phyloP scores from a whole-genome alignment of 2,797 vertebrate genomes.

The Rachycentron canadum region DNA sequence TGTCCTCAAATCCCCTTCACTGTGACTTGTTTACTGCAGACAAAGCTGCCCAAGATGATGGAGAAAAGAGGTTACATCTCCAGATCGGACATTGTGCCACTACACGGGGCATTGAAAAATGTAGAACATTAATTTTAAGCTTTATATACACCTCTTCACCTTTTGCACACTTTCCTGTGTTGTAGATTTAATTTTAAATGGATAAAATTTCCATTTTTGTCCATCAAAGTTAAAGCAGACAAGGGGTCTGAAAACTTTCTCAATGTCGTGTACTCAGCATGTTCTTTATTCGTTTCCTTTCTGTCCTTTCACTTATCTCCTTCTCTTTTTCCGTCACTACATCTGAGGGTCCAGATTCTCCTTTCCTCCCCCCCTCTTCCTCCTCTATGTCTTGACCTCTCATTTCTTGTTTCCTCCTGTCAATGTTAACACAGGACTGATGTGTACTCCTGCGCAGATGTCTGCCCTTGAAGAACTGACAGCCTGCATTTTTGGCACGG shows the following conservation, averaged over 20 bases:
- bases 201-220: neutral
- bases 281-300: constrained; percentile 19
- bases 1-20: constrained; percentile 70
- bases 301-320: constrained; percentile 5
- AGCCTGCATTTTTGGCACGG: constrained; percentile 32
- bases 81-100: neutral
- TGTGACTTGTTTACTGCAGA: constrained; percentile 63
- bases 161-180: neutral
- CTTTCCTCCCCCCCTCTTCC: constrained; percentile 23
- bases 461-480: constrained; percentile 66
- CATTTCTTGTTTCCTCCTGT: constrained; percentile 64
- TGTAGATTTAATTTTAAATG: neutral
- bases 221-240: neutral
- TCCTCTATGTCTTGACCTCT: constrained; percentile 51
- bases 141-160: constrained; percentile 10
- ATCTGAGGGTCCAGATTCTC: constrained; percentile 41
- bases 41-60: constrained; percentile 42
- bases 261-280: constrained; percentile 8
- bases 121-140: constrained; percentile 34
- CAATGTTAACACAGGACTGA: constrained; percentile 72
- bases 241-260: neutral
- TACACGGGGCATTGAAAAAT: constrained; percentile 20
- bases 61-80: constrained; percentile 49
- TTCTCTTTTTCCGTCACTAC: constrained; percentile 31
- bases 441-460: constrained; percentile 39